Evolutionary conservation across 2,797 vertebrate genomes (phyloP).

Genomic region (Phaenicophaeus curvirostris): DNA sequence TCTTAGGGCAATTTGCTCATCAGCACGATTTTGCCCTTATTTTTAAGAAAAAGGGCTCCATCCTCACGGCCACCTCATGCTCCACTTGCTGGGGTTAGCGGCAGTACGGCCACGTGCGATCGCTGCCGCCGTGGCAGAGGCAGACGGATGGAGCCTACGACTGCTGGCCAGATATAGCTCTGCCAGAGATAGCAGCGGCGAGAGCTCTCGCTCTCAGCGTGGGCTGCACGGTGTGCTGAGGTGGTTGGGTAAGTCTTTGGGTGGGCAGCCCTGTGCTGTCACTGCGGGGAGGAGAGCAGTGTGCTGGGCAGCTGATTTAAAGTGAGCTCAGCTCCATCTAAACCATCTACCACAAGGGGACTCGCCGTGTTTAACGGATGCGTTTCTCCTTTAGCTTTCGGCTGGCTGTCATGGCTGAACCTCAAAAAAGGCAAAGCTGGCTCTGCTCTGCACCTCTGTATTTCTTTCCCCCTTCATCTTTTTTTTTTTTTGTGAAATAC

Average conservation of each 20-base stretch:
- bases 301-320: not conserved
- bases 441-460: too few relatives aligned
- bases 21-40: not conserved
- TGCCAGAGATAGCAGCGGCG: not conserved
- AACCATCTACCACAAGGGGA: constrained; percentile 23
- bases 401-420: constrained; percentile 22
- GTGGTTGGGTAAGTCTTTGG: not conserved
- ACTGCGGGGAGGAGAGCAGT: not conserved
- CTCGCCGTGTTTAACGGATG: not conserved
- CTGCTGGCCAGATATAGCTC: not conserved
- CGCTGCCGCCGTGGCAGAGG: not conserved
- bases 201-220: not conserved
- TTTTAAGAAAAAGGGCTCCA: not conserved
- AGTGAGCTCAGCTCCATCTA: not conserved
- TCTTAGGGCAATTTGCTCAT: not conserved
- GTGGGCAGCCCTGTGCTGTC: not conserved
- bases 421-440: not conserved
- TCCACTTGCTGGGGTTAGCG: not conserved
- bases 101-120: not conserved
- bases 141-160: not conserved
- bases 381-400: not conserved
- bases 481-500: not conserved
- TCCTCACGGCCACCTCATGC: not conserved
- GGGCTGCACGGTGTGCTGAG: not conserved
- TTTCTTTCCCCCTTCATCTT: too few relatives aligned